Percentiles rank a stretch among this genome's conserved stretches.
Conservation (phyloP, 2,797 vertebrate species). For the Chaunax sp. region DNA sequence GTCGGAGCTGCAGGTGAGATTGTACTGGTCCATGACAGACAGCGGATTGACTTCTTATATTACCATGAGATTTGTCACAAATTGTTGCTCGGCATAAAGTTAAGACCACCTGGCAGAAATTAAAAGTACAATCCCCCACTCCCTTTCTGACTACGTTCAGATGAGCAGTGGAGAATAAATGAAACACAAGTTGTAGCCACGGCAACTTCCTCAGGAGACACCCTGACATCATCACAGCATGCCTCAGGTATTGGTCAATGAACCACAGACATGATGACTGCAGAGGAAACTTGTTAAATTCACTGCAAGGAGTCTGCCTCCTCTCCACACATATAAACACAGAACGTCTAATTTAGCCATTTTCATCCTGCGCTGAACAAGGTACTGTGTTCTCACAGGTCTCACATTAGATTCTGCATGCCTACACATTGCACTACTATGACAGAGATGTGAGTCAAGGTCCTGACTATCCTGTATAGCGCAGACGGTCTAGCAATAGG, state of each 20-base stretch:
- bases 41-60: slow-evolving; percentile 20
- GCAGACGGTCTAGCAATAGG: slow-evolving; percentile 20
- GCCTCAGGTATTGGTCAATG: slow-evolving; percentile 66
- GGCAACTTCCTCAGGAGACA: slow-evolving; percentile 58
- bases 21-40: background rate
- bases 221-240: slow-evolving; percentile 51
- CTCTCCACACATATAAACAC: slow-evolving; percentile 40
- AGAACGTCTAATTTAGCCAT: slow-evolving; percentile 24
- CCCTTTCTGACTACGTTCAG: background rate
- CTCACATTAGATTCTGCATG: slow-evolving; percentile 3
- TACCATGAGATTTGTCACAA: slow-evolving; percentile 1
- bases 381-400: slow-evolving; percentile 16
- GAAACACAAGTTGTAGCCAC: slow-evolving; percentile 43
- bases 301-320: slow-evolving; percentile 45
- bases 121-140: too few relatives aligned
- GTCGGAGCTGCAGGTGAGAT: slow-evolving; percentile 48
- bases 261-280: slow-evolving; percentile 65
- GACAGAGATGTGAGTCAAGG: slow-evolving; percentile 58
- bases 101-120: slow-evolving; percentile 6
- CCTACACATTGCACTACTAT: slow-evolving; percentile 11
- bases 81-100: background rate
- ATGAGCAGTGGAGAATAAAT: slow-evolving; percentile 19
- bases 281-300: slow-evolving; percentile 65
- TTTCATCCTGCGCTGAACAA: slow-evolving; percentile 28
- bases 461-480: slow-evolving; percentile 11